These are phyloP conservation scores for Echinometra lucunter DNA, from an alignment of 53 echinoderm and acorn worm species.

Conservation along the genomic window DNA sequence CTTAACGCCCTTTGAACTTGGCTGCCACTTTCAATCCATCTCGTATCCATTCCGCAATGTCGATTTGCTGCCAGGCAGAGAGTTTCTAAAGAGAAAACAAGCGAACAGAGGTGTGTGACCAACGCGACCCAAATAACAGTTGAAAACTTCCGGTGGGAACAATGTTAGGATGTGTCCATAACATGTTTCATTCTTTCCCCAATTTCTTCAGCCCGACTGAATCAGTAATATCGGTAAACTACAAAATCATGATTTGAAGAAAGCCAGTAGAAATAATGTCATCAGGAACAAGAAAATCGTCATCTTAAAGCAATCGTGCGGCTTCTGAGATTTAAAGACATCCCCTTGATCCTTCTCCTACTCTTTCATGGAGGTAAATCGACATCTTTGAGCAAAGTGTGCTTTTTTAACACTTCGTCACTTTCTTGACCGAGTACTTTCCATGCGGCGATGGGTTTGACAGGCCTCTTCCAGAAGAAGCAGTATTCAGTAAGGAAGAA, in stretches of 20 bases:
- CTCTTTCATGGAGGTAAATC: too few species aligned
- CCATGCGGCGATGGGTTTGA: too few species aligned
- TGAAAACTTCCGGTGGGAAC: constrained; percentile 46
- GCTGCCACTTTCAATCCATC: constrained; percentile 59
- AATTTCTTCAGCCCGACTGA: neutral
- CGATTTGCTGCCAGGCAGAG: constrained; percentile 57
- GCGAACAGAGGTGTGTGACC: constrained; percentile 49
- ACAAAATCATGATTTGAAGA: neutral
- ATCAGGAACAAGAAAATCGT: neutral
- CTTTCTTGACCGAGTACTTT: too few species aligned
- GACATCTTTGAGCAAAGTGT: too few species aligned
- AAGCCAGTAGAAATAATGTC: neutral
- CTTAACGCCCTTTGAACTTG: constrained; percentile 43
- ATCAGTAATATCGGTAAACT: neutral
- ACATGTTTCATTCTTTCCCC: neutral
- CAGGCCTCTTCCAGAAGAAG: too few species aligned
- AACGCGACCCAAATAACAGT: constrained; percentile 39
- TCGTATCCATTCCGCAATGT: constrained; percentile 42
- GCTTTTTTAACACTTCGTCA: too few species aligned
- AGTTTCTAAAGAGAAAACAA: constrained; percentile 34
- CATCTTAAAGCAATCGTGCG: neutral
- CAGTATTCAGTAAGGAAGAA: too few species aligned
- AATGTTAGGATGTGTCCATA: neutral
- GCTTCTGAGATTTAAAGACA: too few species aligned
- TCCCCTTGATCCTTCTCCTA: too few species aligned